These are phyloP conservation scores for Plectropomus leopardus DNA, from an alignment of 2,113 vertebrate genomes.

Conservation along the genomic window DNA sequence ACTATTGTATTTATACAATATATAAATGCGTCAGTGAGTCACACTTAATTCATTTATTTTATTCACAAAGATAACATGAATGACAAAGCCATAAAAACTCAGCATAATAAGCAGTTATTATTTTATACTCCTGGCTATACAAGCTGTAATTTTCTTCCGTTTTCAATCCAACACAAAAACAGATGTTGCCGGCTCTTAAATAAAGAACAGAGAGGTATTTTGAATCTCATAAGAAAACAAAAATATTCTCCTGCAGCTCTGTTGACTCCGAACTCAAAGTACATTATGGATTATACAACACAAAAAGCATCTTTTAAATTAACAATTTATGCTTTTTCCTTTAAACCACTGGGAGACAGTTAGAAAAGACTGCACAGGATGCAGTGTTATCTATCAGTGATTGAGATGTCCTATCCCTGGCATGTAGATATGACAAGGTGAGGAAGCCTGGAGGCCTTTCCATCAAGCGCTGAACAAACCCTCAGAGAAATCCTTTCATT, in stretches of 20 bases:
- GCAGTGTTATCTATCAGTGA: slow-evolving; percentile 39
- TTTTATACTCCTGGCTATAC: slow-evolving; percentile 20
- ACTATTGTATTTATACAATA: neutral
- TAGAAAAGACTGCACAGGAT: slow-evolving; percentile 10
- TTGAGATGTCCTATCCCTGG: slow-evolving; percentile 59
- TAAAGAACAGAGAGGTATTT: slow-evolving; percentile 21
- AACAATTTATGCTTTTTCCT: slow-evolving; percentile 51
- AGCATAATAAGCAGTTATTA: slow-evolving; percentile 28
- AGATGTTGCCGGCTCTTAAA: slow-evolving; percentile 28
- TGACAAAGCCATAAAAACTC: neutral
- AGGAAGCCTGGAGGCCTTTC: slow-evolving; percentile 49
- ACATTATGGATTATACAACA: slow-evolving; percentile 48
- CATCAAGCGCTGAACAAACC: slow-evolving; percentile 61
- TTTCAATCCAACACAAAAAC: slow-evolving; percentile 41
- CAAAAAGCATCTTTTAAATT: slow-evolving; percentile 52
- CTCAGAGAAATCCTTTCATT: slow-evolving; percentile 68
- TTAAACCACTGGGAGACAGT: slow-evolving; percentile 22
- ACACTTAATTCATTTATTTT: slow-evolving; percentile 4
- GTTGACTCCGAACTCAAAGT: slow-evolving; percentile 36
- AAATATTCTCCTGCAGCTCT: slow-evolving; percentile 18
- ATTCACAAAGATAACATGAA: neutral
- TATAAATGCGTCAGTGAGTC: slow-evolving; percentile 10
- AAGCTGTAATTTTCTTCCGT: slow-evolving; percentile 23
- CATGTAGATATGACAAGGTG: slow-evolving; percentile 43
- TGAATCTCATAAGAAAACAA: slow-evolving; percentile 29